Evolutionary conservation across 2,888 invertebrate genomes (phyloP).

Genomic region (Agrochola litura): DNA sequence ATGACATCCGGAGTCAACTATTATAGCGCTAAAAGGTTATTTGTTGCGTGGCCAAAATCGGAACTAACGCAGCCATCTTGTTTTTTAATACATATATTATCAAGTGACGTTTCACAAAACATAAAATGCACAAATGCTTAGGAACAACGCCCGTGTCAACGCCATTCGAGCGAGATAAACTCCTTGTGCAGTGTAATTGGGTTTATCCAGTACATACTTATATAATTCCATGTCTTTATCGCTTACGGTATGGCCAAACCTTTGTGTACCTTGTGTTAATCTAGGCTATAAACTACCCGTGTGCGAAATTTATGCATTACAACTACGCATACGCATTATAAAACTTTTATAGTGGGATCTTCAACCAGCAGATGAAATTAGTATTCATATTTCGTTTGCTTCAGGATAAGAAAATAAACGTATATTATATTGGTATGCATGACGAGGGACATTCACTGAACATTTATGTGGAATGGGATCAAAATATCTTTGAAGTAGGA

Average conservation of each 20-base stretch:
- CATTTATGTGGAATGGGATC: conserved; percentile 51
- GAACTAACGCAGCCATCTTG: neutral
- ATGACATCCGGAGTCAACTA: too few species aligned
- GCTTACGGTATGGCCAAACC: neutral
- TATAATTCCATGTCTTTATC: neutral
- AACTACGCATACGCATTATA: too few species aligned
- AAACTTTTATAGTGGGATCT: conserved; percentile 7
- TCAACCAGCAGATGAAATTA: conserved; percentile 28
- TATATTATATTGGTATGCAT: conserved; percentile 50
- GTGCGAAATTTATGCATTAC: too few species aligned
- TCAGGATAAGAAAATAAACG: conserved; percentile 46
- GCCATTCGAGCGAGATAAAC: too few species aligned
- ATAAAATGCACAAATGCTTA: too few species aligned
- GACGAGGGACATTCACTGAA: conserved; percentile 31
- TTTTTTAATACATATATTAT: neutral
- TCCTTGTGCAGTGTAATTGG: too few species aligned
- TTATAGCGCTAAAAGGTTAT: too few species aligned
- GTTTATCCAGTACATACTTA: neutral
- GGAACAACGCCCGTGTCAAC: neutral
- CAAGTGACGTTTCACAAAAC: neutral
- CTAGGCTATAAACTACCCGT: too few species aligned
- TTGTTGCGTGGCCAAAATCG: too few species aligned
- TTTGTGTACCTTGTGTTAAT: too few species aligned
- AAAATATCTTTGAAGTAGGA: conserved; percentile 49
- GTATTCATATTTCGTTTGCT: conserved; percentile 53